phyloP scores from a whole-genome alignment of 2,113 vertebrate species.

The Tauraco erythrolophus region DNA sequence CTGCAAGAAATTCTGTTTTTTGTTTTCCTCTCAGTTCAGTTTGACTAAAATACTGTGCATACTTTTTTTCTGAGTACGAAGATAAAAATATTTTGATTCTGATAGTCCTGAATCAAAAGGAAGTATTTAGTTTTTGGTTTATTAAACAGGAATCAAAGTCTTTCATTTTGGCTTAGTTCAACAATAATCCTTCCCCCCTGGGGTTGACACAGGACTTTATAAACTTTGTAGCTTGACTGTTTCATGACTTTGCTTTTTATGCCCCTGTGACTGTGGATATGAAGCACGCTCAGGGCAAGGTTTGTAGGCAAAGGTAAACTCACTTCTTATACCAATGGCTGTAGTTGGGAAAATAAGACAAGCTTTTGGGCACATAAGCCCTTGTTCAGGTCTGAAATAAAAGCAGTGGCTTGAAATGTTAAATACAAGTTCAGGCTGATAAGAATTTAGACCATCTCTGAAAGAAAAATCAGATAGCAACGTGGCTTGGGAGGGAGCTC shows the following conservation, averaged over 20 bases:
- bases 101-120: neutral
- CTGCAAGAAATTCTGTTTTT: neutral
- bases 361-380: neutral
- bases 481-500: neutral
- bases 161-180: neutral
- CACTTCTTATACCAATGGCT: neutral
- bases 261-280: neutral
- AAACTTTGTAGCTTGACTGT: neutral
- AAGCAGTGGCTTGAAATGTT: neutral
- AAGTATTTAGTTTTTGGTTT: neutral
- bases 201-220: neutral
- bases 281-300: neutral
- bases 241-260: neutral
- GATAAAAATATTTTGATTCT: neutral
- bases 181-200: neutral
- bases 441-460: neutral
- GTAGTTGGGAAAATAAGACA: neutral
- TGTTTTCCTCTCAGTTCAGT: conserved; percentile 1
- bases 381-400: neutral
- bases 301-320: neutral
- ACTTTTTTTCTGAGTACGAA: neutral
- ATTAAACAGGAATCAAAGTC: neutral
- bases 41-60: neutral
- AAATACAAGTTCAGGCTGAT: neutral
- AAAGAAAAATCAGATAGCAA: neutral